Evolutionary conservation across 1,140 invertebrate genomes (phyloP), one percentile per base, ranked within the genome.

Genomic region (Carposina sasakii): DNA sequence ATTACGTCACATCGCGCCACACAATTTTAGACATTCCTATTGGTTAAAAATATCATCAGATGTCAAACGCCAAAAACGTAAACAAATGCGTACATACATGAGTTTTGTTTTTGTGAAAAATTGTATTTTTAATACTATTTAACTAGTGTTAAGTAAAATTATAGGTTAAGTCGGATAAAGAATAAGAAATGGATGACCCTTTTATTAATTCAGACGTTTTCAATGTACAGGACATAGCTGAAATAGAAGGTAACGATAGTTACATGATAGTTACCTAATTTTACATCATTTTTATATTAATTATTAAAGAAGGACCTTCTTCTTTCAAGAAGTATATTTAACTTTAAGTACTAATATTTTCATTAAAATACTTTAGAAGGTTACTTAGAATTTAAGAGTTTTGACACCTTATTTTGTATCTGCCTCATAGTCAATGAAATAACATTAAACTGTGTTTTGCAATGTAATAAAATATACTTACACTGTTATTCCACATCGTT

Each of bases 1-100:
- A 31, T 52, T 47, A 81, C 77, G 77, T 76, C 67, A 71, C 57
- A 84, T 84, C 77, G 63, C 57, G 67, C 76, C 71, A 84, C 69
- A n/a, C 48, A 43, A 36, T 46, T 49, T 52, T 34, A 44, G 50
- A 40, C 24, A 6, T 41, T 67, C 17, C 67, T 60, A 83, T 83
- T 83, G 79, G 81, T 54, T 16, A 17, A 52, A 31, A 45, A 22
- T 24, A 60, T 71, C 57, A 61, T 54, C 53, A 52, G 61, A 67
- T 71, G 75, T 82, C 76, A 78, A 73, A 71, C 21, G 57, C 21
- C 54, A 68, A 67, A 49, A 50, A 48, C 23, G 34, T 51, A 21
- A 39, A 39, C 33, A 34, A n/a, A 16, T 34, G 33, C 33, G 33
- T 17, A 34, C n/a, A n/a, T n/a, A n/a, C n/a, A 16, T 17, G 19